These are phyloP conservation scores for mouse (Mus musculus) DNA, from an alignment of 2,113 vertebrate genomes.

Conservation along the genomic window GRCm39 chr6:51082501-51083000, in stretches of 20 bases:
- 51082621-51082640: neutral
- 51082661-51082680: neutral
- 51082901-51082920: neutral
- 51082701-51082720: neutral
- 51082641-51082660: constrained; percentile 25
- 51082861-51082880: neutral
- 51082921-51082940: neutral
- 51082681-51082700: neutral
- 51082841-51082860: neutral
- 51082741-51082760: neutral
- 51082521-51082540: too few relatives aligned
- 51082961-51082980: neutral
- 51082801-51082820: neutral
- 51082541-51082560: too few relatives aligned
- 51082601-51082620: neutral
- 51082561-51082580: too few relatives aligned
- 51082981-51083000: neutral
- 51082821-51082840: neutral
- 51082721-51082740: neutral
- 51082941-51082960: constrained; percentile 15
- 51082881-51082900: constrained; percentile 29
- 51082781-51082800: neutral
- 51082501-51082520: too few relatives aligned
- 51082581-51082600: too few relatives aligned
- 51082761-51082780: neutral